Base-by-base conservation (phyloP, 2,113 vertebrate genomes). In the Chionomys nivalis region DNA sequence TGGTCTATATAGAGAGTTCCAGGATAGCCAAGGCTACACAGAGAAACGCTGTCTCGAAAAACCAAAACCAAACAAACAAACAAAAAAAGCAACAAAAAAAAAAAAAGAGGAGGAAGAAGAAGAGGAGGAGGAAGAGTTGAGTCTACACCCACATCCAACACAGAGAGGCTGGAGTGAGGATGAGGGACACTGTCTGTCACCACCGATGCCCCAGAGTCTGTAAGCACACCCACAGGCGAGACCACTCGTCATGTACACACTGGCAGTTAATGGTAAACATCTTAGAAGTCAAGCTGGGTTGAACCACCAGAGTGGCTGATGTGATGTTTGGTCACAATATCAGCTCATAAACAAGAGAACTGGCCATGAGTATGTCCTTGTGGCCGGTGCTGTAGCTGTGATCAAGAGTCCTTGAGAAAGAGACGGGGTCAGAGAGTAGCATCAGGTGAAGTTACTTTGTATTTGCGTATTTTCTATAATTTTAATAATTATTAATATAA, bases 141-240 rank as follows among this genome's bases (percentile, higher is more conserved):
- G 5, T 14, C 33, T 70, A 16, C 13, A 36, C 36, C 33, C 36
- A 33, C 68, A n/a, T 36, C 23, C 33, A n/a, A 19, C 65, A 49
- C 49, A 58, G 66, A 42, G 47, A 92, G 39, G 42, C 16, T 47
- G 13, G 70, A 44, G 42, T 26, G 63, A 31, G 49, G 52, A 3
- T 5, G 5, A 55, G 39, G 70, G 44, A 3, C 44, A 52, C 52
- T 61, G 83, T 33, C 33, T 87, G 83, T 91, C 70, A 14, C 83
- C 13, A 55, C 31, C 8, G 9, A 19, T 11, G 4, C 24, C 65
- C 31, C 23, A 1, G 10, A 42, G 61, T 31, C 49, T 1, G 2
- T 36, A 49, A 52, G 52, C 47, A 33, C 13, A 52, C 28, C 21
- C 24, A 16, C 10, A 7, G 0, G 33, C 4, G 0, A 36, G 49